Percentiles rank a stretch among this genome's conserved stretches.
Conservation (phyloP, 2,888 invertebrate genomes). For the Folsomia manolachei region DNA sequence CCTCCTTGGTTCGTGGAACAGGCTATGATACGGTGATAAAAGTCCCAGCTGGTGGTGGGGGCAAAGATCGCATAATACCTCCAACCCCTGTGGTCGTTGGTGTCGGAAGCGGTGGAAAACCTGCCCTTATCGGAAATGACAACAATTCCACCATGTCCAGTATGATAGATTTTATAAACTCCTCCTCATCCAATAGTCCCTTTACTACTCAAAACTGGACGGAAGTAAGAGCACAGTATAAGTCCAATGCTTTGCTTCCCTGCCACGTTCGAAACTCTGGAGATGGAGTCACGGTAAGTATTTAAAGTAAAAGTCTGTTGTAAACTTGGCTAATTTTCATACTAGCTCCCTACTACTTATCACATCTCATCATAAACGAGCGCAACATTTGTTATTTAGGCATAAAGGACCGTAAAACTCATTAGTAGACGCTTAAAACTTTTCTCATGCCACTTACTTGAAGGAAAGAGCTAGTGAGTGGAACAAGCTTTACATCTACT, state of each 20-base stretch:
- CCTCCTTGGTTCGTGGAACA: not conserved
- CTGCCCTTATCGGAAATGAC: not conserved
- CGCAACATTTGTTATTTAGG: constrained; percentile 17
- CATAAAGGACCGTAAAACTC: constrained; percentile 20
- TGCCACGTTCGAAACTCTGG: constrained; percentile 82
- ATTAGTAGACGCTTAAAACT: constrained; percentile 21
- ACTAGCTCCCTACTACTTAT: constrained; percentile 1
- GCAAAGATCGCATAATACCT: not conserved
- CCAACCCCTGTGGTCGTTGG: not conserved
- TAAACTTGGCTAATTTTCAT: constrained; percentile 4
- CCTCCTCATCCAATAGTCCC: constrained; percentile 42
- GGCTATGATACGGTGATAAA: constrained; percentile 10
- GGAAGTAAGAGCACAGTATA: constrained; percentile 75
- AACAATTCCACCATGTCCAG: constrained; percentile 28
- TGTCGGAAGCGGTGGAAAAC: too few relatives aligned
- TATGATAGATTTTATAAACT: constrained; percentile 31
- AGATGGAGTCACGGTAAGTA: constrained; percentile 73
- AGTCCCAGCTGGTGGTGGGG: not conserved
- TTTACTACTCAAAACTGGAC: constrained; percentile 82
- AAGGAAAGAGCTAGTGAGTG: too few relatives aligned
- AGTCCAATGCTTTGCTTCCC: constrained; percentile 77
- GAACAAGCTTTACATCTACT: not conserved
- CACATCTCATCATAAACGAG: constrained; percentile 6
- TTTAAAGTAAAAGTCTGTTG: not conserved
- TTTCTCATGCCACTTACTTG: constrained; percentile 9